Evolutionary conservation across 1,140 invertebrate species (phyloP).

Genomic region (Probaryconus sp.): DNA sequence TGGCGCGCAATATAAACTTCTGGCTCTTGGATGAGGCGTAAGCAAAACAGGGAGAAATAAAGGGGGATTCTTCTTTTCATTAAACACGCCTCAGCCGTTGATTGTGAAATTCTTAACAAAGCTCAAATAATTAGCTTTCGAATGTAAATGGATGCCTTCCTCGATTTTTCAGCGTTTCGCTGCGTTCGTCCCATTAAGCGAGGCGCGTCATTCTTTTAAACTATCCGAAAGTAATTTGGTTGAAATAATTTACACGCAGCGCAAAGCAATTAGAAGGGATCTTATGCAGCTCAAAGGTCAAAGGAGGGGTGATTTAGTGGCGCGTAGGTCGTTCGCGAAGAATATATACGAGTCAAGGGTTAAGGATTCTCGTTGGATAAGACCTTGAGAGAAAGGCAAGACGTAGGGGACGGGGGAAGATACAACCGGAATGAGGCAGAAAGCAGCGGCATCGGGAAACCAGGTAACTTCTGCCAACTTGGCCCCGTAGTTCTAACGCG

Average conservation of each 20-base stretch:
- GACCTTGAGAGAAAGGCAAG: conserved; percentile 49
- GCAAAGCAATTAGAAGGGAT: conserved; percentile 74
- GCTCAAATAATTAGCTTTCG: conserved; percentile 55
- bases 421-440: conserved; percentile 54
- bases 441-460: conserved; percentile 49
- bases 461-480: conserved; percentile 75
- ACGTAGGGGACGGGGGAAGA: conserved; percentile 29
- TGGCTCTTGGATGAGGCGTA: background rate
- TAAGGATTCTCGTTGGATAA: conserved; percentile 55
- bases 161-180: conserved; percentile 65
- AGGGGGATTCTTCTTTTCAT: conserved; percentile 17
- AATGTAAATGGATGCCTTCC: conserved; percentile 53
- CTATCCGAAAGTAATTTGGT: conserved; percentile 76
- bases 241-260: conserved; percentile 77
- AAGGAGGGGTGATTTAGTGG: conserved; percentile 72
- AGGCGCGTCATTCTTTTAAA: conserved; percentile 75
- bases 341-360: conserved; percentile 66
- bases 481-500: conserved; percentile 66
- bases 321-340: conserved; percentile 69
- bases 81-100: conserved; percentile 39
- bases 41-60: conserved; percentile 3
- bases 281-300: conserved; percentile 65
- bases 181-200: conserved; percentile 63
- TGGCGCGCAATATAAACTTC: too few relatives aligned
- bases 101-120: conserved; percentile 56